These are phyloP conservation scores for Syrrhaptes paradoxus DNA, from an alignment of 2,113 vertebrate species.

Conservation along the genomic window DNA sequence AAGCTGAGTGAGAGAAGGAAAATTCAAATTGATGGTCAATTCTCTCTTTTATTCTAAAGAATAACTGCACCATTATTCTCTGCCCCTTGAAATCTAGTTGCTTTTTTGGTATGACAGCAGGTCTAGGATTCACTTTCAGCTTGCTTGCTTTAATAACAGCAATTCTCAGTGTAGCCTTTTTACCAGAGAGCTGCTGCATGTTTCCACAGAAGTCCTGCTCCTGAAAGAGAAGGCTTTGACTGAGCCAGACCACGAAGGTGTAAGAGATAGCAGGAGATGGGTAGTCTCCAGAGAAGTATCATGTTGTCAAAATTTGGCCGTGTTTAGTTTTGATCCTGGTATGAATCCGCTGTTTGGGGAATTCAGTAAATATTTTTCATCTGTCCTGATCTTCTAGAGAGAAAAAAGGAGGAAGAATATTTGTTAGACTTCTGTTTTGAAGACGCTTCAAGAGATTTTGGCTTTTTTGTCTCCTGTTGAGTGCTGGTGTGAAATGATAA, in stretches of 20 bases:
- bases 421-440: neutral
- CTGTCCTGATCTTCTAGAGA: neutral
- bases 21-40: neutral
- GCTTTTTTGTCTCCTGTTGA: neutral
- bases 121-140: neutral
- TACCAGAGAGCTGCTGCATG: neutral
- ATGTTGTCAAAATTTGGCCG: neutral
- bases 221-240: neutral
- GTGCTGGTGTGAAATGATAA: neutral
- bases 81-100: neutral
- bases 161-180: neutral
- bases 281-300: neutral
- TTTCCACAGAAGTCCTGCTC: neutral
- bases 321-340: neutral
- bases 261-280: neutral
- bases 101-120: neutral
- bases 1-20: neutral
- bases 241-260: neutral
- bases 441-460: neutral
- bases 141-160: slow-evolving; percentile 3
- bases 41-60: neutral
- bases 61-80: neutral
- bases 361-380: neutral
- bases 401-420: neutral
- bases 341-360: neutral